phyloP scores from a whole-genome alignment of 1,140 invertebrate species.

The Wiebesia pumilae region DNA sequence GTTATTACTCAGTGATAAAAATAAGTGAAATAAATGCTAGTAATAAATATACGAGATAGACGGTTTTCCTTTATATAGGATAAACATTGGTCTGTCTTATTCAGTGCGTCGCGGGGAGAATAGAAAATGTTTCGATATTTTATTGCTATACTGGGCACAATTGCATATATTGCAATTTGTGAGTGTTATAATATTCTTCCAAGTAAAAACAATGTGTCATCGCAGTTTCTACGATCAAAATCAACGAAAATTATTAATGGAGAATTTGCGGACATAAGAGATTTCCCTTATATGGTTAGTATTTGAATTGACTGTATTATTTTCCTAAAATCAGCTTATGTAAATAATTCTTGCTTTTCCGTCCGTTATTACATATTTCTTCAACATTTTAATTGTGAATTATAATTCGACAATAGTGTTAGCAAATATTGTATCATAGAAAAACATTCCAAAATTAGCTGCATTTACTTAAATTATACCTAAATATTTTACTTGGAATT shows the following conservation, averaged over 20 bases:
- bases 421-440: no score
- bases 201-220: neutral
- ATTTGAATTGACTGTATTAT: neutral
- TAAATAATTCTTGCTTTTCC: no score
- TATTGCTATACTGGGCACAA: neutral
- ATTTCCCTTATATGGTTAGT: constrained; percentile 75
- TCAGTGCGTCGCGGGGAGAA: neutral
- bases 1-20: constrained; percentile 31
- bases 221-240: neutral
- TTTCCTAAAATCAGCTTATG: no score
- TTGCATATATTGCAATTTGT: neutral
- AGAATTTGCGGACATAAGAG: constrained; percentile 69
- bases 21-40: constrained; percentile 18
- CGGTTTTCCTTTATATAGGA: constrained; percentile 19
- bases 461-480: no score
- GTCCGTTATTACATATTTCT: no score
- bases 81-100: neutral
- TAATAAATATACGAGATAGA: constrained; percentile 30
- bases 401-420: no score
- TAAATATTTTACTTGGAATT: no score
- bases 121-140: constrained; percentile 20
- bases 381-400: no score
- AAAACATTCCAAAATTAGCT: no score
- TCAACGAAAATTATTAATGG: constrained; percentile 75
- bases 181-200: neutral